Base-by-base conservation (phyloP, 2,113 vertebrate genomes). In the Myxocyprinus asiaticus region DNA sequence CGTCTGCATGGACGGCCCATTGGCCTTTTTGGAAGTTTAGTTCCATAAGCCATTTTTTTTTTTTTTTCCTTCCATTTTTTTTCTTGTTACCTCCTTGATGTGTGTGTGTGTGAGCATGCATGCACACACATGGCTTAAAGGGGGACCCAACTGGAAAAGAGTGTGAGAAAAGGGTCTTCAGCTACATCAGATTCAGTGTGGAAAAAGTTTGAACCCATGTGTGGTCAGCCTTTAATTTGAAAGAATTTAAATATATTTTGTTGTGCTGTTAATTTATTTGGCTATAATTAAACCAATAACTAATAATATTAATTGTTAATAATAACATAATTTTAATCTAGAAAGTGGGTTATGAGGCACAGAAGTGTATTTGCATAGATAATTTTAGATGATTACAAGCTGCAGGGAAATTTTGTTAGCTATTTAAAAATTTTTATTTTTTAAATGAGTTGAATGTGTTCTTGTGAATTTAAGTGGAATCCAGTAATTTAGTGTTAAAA, bases 61-160 rank as follows among this genome's bases (percentile, higher is more conserved):
- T 15, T 6, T 47, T 73, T 61, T 51, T 11, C 67, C 48, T 15
- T 66, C 10, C 78, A 69, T 50, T 43, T 4, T 42, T 5, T 6
- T 67, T 79, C 65, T 69, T 2, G 9, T 9, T 58, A 7, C 0
- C 11, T 45, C 44, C 12, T 9, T 11, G 55, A 4, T 2, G 6
- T 61, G 51, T 62, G 4, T 78, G 7, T 72, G 10, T 77, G 45
- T 65, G 22, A 33, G 22, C 22, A 33, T 33, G 22, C 22, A 33
- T 33, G 22, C 22, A 33, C 22, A 33, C 22, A 33, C 22, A 33
- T 33, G 22, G 3, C 22, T 67, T 63, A 67, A 80, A 58, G 11
- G 68, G 69, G 78, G 78, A 43, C 69, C 71, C 69, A 76, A 62
- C 33, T 14, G 53, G n/a, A 76, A 67, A 51, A 62, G 63, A 12